Conservation (phyloP, 2,113 vertebrate species). For the Microtus oregoni region DNA sequence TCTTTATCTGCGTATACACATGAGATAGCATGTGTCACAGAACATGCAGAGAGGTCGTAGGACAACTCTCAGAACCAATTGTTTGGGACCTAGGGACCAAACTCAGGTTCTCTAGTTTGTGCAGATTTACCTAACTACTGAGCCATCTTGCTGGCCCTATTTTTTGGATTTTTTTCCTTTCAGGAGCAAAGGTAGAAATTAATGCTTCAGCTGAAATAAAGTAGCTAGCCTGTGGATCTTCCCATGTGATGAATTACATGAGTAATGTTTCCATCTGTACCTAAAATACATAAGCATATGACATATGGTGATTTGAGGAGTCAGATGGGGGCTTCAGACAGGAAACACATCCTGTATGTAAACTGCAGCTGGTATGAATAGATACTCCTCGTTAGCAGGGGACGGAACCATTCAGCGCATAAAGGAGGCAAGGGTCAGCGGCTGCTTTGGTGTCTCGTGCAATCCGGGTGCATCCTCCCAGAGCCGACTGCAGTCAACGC, state of each 20-base stretch:
- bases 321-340: conserved; percentile 72
- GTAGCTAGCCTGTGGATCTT: conserved; percentile 65
- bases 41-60: background rate
- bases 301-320: conserved; percentile 63
- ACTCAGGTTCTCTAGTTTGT: background rate
- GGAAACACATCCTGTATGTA: conserved; percentile 71
- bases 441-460: background rate
- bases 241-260: conserved; percentile 63
- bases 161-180: conserved; percentile 25
- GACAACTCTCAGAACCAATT: too few species aligned
- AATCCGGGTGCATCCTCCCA: background rate
- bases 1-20: too few species aligned
- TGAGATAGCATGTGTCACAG: background rate
- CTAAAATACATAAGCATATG: conserved; percentile 74
- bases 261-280: conserved; percentile 77
- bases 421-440: conserved; percentile 1
- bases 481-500: background rate
- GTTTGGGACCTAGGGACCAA: background rate
- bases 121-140: background rate
- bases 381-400: conserved; percentile 12
- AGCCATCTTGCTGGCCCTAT: background rate
- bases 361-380: conserved; percentile 68
- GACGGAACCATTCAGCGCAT: background rate
- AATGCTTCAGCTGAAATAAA: conserved; percentile 60
- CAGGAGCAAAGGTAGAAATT: conserved; percentile 52